Percentiles rank a stretch among this genome's conserved stretches.
These are phyloP conservation scores for Agelas oroides DNA, from an alignment of 37 sponge, comb jelly and placozoan species.

Conservation along the genomic window DNA sequence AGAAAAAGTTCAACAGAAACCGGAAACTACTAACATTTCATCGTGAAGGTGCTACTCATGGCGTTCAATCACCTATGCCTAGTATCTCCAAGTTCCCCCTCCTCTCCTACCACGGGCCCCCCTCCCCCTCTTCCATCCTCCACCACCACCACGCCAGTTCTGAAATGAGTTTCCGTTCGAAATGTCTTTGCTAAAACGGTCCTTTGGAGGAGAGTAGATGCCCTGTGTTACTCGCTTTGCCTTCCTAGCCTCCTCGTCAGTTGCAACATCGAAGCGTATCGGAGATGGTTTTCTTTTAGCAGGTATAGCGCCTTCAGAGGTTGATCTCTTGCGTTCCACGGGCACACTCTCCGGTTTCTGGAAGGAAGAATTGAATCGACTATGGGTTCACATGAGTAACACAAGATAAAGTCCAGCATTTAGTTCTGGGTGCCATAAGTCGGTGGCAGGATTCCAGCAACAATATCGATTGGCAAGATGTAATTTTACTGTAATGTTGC, in stretches of 20 bases:
- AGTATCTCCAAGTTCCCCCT: no score
- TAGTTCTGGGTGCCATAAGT: no score
- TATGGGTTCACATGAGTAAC: not conserved
- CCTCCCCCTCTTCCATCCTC: conserved; percentile 45
- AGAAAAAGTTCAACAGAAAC: no score
- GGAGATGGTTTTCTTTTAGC: conserved; percentile 63
- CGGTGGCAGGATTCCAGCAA: no score
- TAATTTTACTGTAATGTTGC: no score
- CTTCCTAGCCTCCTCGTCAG: not conserved
- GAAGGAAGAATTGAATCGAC: no score
- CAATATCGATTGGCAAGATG: no score
- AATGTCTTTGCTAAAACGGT: conserved; percentile 57
- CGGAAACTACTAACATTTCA: no score
- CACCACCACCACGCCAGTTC: conserved; percentile 7
- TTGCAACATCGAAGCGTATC: conserved; percentile 38
- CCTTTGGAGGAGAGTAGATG: conserved; percentile 65
- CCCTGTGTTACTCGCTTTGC: conserved; percentile 8
- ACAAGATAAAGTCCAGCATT: not conserved
- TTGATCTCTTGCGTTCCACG: conserved; percentile 24
- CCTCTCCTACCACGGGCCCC: conserved; percentile 34
- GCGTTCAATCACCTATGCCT: no score
- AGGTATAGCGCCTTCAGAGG: conserved; percentile 10
- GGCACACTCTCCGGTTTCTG: conserved; percentile 19
- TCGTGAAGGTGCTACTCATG: no score
- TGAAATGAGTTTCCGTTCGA: conserved; percentile 22